Evolutionary conservation across 92 coral and sea anemone species (phyloP), one percentile per base, ranked within the genome.

Genomic region (Meandrina meandrites): DNA sequence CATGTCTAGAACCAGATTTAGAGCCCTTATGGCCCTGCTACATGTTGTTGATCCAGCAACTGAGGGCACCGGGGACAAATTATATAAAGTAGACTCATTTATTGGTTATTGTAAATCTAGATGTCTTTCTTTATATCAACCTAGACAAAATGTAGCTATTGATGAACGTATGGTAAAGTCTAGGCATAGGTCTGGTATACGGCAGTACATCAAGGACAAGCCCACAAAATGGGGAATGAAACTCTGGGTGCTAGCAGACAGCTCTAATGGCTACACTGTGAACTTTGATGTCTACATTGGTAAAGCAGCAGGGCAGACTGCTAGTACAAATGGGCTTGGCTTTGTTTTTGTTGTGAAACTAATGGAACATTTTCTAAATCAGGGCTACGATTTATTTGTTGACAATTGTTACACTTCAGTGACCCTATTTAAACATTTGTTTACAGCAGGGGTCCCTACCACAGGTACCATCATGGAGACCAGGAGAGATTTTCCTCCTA

Each of bases 371-470:
- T 78, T 53, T 35, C 58, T 76, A 2, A 79, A 88, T 51, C 93
- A 94, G 48, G 96, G 96, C n/a, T 94, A 94, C 48, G 90, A 91
- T 47, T 66, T 94, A 45, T 94, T 48, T 88, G 27, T 91, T 70
- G 93, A 94, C 42, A 90, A 90, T 64, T 91, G 81, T 64, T 94
- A 89, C 36, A 91, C 91, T 16, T 94, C 97, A 0, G 31, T 79
- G 5, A 71, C 50, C 40, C 90, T 88, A 8, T 78, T 91, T 3
- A 90, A 79, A 37, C 90, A 88, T 45, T 69, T 90, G 5, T 91
- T 88, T 82, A n/a, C 2, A 9, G 51, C 77, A 3, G 93, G 94
- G 58, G 81, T 88, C 19, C 83, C 89, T 22, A 75, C 90, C 22
- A 78, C 91, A 30, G 92, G 94, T n/a, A 92, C 93, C 48, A n/a